Conservation (phyloP, 1,140 invertebrate genomes). For the Carcinoscorpius rotundicauda region DNA sequence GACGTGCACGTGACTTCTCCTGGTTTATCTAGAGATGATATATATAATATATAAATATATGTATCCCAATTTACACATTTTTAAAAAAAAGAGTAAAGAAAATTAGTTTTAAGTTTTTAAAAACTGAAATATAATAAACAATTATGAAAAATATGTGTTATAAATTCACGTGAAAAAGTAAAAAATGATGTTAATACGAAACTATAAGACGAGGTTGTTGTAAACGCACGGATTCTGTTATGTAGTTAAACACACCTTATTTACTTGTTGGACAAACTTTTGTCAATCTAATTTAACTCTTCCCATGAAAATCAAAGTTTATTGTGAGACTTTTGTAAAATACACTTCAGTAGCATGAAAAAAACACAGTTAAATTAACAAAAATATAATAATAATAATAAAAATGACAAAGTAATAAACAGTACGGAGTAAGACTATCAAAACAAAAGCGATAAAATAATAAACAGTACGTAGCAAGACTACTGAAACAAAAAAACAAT, state of each 20-base stretch:
- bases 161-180: not conserved
- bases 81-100: not conserved
- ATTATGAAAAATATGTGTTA: not conserved
- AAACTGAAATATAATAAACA: not conserved
- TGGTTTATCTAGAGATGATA: conserved; percentile 1
- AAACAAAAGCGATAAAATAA: not conserved
- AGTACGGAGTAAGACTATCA: not conserved
- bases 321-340: too few species aligned
- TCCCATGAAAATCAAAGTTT: too few species aligned
- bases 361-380: too few species aligned
- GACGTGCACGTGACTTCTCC: conserved; percentile 15
- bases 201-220: too few species aligned
- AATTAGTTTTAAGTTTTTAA: not conserved
- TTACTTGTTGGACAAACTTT: too few species aligned
- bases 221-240: too few species aligned
- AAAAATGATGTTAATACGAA: not conserved
- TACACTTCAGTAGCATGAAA: too few species aligned
- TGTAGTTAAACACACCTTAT: too few species aligned
- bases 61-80: not conserved
- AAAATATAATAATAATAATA: not conserved
- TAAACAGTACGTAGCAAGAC: not conserved
- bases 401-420: not conserved
- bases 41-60: not conserved
- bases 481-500: not conserved
- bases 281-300: too few species aligned